A percentile compares a stretch with the other conserved stretches of the same genome.
Evolutionary conservation across 2,797 vertebrate genomes (phyloP).

Genomic region (Zonotrichia albicollis): DNA sequence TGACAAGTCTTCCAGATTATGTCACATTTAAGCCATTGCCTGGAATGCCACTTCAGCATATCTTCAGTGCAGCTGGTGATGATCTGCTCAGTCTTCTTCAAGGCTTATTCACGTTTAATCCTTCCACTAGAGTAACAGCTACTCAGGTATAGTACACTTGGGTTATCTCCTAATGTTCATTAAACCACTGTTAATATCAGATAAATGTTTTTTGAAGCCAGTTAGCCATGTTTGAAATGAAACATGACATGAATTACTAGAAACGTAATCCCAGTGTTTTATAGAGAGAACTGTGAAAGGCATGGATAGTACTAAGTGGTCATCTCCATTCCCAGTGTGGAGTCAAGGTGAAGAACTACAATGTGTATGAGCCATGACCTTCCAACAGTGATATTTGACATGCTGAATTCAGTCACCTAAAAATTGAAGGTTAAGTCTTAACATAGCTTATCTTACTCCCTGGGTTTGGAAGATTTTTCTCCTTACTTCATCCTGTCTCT

Average conservation of each 20-base stretch:
- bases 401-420: not conserved
- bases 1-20: constrained; percentile 93
- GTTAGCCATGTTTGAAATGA: not conserved
- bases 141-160: constrained; percentile 76
- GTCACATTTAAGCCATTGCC: constrained; percentile 94
- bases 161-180: not conserved
- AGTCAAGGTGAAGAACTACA: not conserved
- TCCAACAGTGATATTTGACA: not conserved
- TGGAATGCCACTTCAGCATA: constrained; percentile 91
- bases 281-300: not conserved
- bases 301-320: not conserved
- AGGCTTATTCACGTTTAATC: constrained; percentile 92
- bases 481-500: not conserved
- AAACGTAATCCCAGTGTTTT: not conserved
- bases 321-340: not conserved
- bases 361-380: not conserved
- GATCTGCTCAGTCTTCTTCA: constrained; percentile 90
- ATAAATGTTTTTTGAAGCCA: not conserved
- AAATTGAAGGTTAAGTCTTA: not conserved
- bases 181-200: not conserved
- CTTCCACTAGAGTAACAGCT: constrained; percentile 82
- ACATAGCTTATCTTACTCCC: not conserved
- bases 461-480: not conserved
- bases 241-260: not conserved
- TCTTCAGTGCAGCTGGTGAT: constrained; percentile 95